phyloP scores from a whole-genome alignment of 2,113 vertebrate genomes.

The Syngnathoides biaculeatus region DNA sequence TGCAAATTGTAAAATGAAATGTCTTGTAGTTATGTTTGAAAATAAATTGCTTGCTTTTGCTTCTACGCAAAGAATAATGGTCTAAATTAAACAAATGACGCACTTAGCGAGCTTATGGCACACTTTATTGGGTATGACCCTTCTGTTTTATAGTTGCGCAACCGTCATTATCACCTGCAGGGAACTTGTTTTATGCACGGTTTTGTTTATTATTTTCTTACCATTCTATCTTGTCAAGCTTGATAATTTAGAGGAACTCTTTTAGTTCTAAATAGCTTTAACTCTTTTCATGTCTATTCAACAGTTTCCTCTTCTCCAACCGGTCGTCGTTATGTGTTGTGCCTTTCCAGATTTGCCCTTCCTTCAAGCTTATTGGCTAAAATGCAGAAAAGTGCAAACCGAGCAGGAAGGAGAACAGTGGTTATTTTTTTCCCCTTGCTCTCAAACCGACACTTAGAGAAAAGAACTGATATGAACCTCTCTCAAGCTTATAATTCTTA shows the following conservation, averaged over 20 bases:
- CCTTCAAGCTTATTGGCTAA: neutral
- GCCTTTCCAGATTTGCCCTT: neutral
- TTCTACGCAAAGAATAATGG: neutral
- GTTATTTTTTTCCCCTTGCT: neutral
- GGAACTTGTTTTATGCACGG: neutral
- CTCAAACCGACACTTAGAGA: neutral
- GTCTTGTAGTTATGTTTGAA: neutral
- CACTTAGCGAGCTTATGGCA: no score
- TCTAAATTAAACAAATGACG: no score
- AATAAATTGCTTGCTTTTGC: neutral
- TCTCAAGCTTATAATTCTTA: neutral
- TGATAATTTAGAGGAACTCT: neutral
- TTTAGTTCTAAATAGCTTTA: no score
- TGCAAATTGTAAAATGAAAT: neutral
- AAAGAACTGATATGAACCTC: neutral
- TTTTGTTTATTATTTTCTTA: neutral
- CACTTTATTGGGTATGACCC: neutral
- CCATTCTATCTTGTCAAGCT: neutral
- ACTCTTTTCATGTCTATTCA: neutral
- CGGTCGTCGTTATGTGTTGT: neutral
- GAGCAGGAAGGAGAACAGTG: neutral
- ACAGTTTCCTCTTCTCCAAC: neutral
- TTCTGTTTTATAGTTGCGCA: neutral
- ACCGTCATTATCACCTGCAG: neutral
- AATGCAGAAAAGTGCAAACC: neutral